Evolutionary conservation across 2,797 vertebrate genomes (phyloP).

Genomic region (Cirrhinus mrigala): DNA sequence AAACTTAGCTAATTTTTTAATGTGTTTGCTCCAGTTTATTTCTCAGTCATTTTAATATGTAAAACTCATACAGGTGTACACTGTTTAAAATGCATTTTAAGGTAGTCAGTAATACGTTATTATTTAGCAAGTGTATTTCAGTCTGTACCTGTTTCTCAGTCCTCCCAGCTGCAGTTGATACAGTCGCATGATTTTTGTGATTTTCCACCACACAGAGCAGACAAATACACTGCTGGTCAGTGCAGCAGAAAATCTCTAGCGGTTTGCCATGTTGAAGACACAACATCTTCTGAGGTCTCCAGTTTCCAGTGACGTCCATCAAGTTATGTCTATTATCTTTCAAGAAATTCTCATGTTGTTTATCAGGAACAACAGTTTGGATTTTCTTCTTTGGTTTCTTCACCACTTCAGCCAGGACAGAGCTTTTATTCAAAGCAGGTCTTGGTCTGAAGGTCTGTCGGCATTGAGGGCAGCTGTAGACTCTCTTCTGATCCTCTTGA

Average conservation of each 20-base stretch:
- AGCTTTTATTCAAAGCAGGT: background rate
- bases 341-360: background rate
- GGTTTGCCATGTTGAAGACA: background rate
- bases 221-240: background rate
- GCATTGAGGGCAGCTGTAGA: constrained; percentile 1
- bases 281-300: background rate
- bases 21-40: too few relatives aligned
- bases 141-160: background rate
- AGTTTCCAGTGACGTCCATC: background rate
- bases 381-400: background rate
- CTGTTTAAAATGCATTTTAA: too few relatives aligned
- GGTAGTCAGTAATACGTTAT: too few relatives aligned
- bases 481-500: background rate
- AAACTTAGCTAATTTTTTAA: too few relatives aligned
- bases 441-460: background rate
- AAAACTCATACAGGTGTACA: too few relatives aligned
- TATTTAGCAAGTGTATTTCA: background rate
- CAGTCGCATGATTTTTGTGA: background rate
- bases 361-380: background rate
- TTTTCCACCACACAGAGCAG: background rate
- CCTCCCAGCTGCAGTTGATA: background rate
- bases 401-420: background rate
- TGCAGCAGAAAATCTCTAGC: background rate
- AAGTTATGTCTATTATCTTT: background rate
- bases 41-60: too few relatives aligned